Conservation (phyloP, 2,113 vertebrate genomes). For the Hippoglossus stenolepis region DNA sequence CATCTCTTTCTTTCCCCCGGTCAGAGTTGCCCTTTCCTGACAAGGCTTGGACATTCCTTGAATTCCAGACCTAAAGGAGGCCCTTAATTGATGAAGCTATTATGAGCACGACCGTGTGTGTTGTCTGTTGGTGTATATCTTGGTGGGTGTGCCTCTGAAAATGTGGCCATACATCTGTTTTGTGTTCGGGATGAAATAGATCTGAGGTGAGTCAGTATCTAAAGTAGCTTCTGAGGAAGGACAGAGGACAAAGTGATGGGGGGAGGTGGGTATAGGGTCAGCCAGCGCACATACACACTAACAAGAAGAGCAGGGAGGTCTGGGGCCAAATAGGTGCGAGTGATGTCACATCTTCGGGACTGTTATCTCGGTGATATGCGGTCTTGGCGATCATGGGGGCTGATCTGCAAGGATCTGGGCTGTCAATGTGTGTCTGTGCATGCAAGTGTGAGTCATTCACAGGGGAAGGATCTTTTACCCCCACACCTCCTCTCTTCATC, state of each 20-base stretch:
- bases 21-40: constrained; percentile 30
- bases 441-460: constrained; percentile 45
- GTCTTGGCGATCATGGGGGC: constrained; percentile 29
- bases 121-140: not conserved
- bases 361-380: constrained; percentile 67
- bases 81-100: constrained; percentile 29
- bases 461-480: constrained; percentile 75
- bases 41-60: constrained; percentile 30
- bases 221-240: constrained; percentile 29
- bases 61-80: constrained; percentile 36
- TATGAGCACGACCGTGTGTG: not conserved
- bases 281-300: not conserved
- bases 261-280: not conserved
- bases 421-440: constrained; percentile 19
- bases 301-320: constrained; percentile 13
- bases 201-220: constrained; percentile 35
- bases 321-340: constrained; percentile 22
- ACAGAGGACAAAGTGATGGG: not conserved
- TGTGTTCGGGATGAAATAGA: constrained; percentile 33
- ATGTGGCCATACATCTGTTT: constrained; percentile 7
- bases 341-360: constrained; percentile 57
- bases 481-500: constrained; percentile 70
- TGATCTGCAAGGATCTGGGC: constrained; percentile 51
- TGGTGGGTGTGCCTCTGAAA: constrained; percentile 2
- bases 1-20: constrained; percentile 8